Evolutionary conservation across 2,888 invertebrate species (phyloP).

Genomic region (Liopterus haemorrhoidalis): DNA sequence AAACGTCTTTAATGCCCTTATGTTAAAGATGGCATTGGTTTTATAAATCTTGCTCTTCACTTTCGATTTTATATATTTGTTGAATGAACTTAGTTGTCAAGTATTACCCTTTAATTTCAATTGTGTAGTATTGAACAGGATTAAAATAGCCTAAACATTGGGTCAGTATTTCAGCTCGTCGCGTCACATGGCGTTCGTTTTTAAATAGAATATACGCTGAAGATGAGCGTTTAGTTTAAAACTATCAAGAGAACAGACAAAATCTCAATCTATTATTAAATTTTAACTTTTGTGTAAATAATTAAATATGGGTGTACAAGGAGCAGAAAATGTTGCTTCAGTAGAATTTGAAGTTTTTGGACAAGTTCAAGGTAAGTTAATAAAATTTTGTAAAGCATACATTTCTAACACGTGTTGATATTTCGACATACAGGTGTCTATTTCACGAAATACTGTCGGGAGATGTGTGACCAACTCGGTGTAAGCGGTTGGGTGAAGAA

Average conservation of each 20-base stretch:
- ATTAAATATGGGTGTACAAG: constrained; percentile 51
- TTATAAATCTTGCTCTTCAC: too few species aligned
- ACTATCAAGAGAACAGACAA: neutral
- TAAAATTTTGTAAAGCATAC: constrained; percentile 7
- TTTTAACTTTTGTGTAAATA: constrained; percentile 6
- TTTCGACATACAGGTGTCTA: constrained; percentile 68
- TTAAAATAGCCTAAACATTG: constrained; percentile 21
- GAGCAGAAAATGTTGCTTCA: constrained; percentile 61
- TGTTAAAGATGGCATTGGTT: too few species aligned
- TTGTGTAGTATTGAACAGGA: too few species aligned
- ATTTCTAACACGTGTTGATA: neutral
- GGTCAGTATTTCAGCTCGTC: constrained; percentile 19
- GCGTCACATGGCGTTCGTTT: constrained; percentile 20
- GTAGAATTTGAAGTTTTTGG: constrained; percentile 89
- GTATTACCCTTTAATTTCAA: too few species aligned
- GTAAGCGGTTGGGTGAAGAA: constrained; percentile 91
- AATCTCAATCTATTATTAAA: constrained; percentile 5
- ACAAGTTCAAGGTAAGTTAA: constrained; percentile 74
- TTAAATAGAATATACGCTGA: constrained; percentile 21
- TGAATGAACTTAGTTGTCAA: too few species aligned
- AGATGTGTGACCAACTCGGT: constrained; percentile 65
- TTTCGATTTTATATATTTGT: too few species aligned
- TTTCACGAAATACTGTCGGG: constrained; percentile 83
- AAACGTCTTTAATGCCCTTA: too few species aligned
- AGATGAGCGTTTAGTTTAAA: constrained; percentile 12